These are phyloP conservation scores for Phorcus lineatus DNA, from an alignment of 2,888 invertebrate species.

Conservation along the genomic window DNA sequence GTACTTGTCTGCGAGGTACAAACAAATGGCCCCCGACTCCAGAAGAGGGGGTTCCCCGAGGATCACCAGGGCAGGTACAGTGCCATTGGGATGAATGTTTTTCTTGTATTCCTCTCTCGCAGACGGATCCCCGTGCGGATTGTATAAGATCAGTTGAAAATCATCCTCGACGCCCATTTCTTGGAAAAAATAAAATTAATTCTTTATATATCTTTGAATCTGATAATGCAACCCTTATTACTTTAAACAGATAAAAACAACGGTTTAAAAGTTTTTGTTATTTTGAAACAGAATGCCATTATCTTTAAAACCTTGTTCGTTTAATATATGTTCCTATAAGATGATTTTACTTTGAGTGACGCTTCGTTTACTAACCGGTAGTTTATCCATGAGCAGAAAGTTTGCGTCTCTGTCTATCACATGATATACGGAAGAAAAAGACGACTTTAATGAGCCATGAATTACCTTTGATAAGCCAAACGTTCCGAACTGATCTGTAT, in stretches of 20 bases:
- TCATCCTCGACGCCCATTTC: conserved; percentile 49
- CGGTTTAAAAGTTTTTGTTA: no score
- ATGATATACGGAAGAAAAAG: background rate
- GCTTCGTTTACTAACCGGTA: no score
- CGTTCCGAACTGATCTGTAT: conserved; percentile 17
- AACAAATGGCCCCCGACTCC: conserved; percentile 66
- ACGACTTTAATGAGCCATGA: background rate
- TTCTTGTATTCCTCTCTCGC: conserved; percentile 40
- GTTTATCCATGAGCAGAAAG: background rate
- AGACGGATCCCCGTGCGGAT: conserved; percentile 34
- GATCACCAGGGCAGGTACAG: conserved; percentile 55
- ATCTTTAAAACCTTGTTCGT: no score
- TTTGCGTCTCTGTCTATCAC: background rate
- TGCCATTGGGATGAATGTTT: conserved; percentile 50
- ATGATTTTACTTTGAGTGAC: no score
- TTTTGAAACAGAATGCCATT: no score
- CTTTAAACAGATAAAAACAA: no score
- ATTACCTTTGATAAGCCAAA: conserved; percentile 22
- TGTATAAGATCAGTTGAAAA: conserved; percentile 39
- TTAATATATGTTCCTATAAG: no score
- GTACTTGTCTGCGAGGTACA: conserved; percentile 64
- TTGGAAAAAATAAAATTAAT: conserved; percentile 17
- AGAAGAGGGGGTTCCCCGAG: conserved; percentile 54
- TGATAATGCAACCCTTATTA: no score
- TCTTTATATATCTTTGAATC: no score